Base-by-base conservation (phyloP, 2,113 vertebrate species). In the Furnarius figulus region DNA sequence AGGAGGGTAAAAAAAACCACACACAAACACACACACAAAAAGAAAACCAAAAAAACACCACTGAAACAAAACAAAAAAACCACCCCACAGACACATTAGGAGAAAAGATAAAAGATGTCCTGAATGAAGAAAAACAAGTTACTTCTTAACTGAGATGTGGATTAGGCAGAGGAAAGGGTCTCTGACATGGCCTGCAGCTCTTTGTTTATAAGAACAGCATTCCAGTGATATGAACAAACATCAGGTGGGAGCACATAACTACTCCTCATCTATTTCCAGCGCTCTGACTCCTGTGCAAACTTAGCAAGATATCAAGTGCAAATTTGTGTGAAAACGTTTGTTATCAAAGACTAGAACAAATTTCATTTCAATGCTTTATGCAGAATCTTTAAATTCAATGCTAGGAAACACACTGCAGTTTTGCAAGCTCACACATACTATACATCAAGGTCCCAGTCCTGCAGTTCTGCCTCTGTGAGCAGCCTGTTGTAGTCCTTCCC, bases 41-140 rank as follows among this genome's bases (percentile, higher is more conserved):
- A 46, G 4, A 46, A 46, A 46, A 9, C 40, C 40, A 40, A 11
- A 19, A 46, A 46, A 19, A 46, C 20, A 46, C 18, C 46, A n/a
- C n/a, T n/a, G n/a, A n/a, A n/a, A n/a, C n/a, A n/a, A n/a, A 46
- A 20, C 46, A 89, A 73, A 80, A 18, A 52, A 27, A 15, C 40
- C 72, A 89, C 53, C 82, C 33, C 55, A 92, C 75, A 90, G 94
- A 93, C 50, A 89, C 67, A 82, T 59, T 50, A 87, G 3, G 24
- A 93, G 74, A 65, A 87, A 82, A 96, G 87, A 95, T 93, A 92
- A 95, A 96, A 93, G 89, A 46, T 93, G 65, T 72, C 58, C 88
- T 75, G 82, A 95, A 76, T 81, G 85, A 93, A 89, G 76, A 76
- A 92, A 95, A 94, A 81, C 23, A 18, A 91, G 68, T 88, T 95